Evolutionary conservation across 2,888 invertebrate species (phyloP).

Genomic region (Acanthococcus lagerstroemiae): DNA sequence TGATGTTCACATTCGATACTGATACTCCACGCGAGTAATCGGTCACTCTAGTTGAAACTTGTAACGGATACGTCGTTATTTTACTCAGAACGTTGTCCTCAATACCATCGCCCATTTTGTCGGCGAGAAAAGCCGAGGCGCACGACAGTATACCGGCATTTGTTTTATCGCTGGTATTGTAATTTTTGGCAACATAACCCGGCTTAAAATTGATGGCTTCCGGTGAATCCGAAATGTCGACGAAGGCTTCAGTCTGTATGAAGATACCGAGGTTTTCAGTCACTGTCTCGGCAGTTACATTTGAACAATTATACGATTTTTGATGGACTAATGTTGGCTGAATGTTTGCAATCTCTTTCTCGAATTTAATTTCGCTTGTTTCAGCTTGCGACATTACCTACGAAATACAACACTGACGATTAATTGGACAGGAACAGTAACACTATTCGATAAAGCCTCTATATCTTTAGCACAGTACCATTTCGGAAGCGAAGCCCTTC

Average conservation of each 20-base stretch:
- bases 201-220: slow-evolving; percentile 14
- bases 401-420: background rate
- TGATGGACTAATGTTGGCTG: too few species aligned
- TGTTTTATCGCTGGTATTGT: background rate
- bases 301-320: background rate
- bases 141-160: too few species aligned
- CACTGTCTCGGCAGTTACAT: background rate
- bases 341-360: too few species aligned
- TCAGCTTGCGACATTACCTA: background rate
- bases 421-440: background rate
- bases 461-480: background rate
- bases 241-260: slow-evolving; percentile 7
- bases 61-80: slow-evolving; percentile 6
- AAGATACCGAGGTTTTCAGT: slow-evolving; percentile 3
- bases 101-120: background rate
- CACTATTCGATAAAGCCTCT: background rate
- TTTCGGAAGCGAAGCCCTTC: background rate
- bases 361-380: too few species aligned
- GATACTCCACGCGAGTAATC: slow-evolving; percentile 20
- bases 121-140: background rate
- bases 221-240: slow-evolving; percentile 1
- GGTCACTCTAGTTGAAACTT: slow-evolving; percentile 11
- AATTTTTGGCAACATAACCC: slow-evolving; percentile 6
- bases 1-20: background rate
- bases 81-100: background rate